Base-by-base conservation (phyloP, 1,140 invertebrate genomes). In the Acyrthosiphon pisum region DNA sequence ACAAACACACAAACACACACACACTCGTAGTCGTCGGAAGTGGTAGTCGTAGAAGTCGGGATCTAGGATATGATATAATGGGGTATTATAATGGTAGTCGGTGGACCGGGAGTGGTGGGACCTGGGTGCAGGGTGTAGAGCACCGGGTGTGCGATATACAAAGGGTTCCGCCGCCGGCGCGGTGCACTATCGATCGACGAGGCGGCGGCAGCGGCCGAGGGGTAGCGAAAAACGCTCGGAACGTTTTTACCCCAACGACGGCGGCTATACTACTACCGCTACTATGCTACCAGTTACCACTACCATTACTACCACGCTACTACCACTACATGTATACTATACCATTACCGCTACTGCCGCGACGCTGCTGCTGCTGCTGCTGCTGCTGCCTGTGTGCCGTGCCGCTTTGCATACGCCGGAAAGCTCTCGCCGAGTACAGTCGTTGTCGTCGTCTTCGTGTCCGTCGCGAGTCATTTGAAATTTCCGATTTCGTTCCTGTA, bases 141-240 rank as follows among this genome's bases (percentile, higher is more conserved):
- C 60, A 68, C 76, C 60, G 90, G 91, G 91, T 41, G 91, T 56
- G 81, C 91, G 91, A 53, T 50, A 46, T 48, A 93, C 91, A 93
- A 93, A 93, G 91, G 91, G 91, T 84, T 46, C 81, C 48, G 68
- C 60, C 60, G 90, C 44, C 68, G 56, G 68, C 30, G 91, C 81
- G 91, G 91, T 93, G 91, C 91, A 93, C 91, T 93, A 93, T 93
- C 91, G 91, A 93, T 93, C 91, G 68, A 14, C 41, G 46, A 22
- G 60, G 41, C 48, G 50, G 23, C 37, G 91, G 48, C 91, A 50
- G 26, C 18, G 22, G 90, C 91, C 44, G 35, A 6, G 20, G n/a
- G 91, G 76, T 53, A 93, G 91, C 91, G 91, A 86, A 86, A 93
- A 93, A 86, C 91, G 91, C 91, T 76, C 90, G 90, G 68, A 50